Conservation (phyloP, 2,113 vertebrate genomes). For the Lophotis ruficrista region DNA sequence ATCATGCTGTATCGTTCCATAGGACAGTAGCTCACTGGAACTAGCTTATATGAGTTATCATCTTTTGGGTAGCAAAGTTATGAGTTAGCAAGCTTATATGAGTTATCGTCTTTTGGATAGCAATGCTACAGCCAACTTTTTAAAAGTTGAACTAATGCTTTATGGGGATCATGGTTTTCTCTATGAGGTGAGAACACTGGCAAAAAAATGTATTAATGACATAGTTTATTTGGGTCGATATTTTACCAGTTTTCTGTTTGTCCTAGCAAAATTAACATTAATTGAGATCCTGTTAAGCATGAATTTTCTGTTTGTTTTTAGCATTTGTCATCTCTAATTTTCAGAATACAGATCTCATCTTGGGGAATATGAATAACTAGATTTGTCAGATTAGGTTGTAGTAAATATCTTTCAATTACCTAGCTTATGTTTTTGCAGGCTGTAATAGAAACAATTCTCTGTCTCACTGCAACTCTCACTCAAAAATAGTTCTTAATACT, state of each 20-base stretch:
- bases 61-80: background rate
- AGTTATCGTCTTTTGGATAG: background rate
- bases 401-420: constrained; percentile 15
- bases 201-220: background rate
- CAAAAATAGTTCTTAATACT: background rate
- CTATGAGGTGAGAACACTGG: background rate
- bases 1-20: background rate
- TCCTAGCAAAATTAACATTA: background rate
- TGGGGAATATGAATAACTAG: background rate
- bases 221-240: background rate
- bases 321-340: background rate
- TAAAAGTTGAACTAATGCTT: background rate
- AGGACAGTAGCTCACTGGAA: background rate
- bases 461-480: background rate
- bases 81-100: background rate
- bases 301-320: background rate
- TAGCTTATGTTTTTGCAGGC: background rate
- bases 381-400: background rate
- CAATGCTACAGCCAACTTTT: background rate
- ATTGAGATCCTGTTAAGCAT: background rate
- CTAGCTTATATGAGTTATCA: background rate
- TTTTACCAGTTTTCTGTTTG: background rate
- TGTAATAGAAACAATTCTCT: background rate
- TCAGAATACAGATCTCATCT: background rate
- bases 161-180: background rate